These are phyloP conservation scores for Aphidius gifuensis DNA, from an alignment of 1,140 invertebrate genomes.

Conservation along the genomic window DNA sequence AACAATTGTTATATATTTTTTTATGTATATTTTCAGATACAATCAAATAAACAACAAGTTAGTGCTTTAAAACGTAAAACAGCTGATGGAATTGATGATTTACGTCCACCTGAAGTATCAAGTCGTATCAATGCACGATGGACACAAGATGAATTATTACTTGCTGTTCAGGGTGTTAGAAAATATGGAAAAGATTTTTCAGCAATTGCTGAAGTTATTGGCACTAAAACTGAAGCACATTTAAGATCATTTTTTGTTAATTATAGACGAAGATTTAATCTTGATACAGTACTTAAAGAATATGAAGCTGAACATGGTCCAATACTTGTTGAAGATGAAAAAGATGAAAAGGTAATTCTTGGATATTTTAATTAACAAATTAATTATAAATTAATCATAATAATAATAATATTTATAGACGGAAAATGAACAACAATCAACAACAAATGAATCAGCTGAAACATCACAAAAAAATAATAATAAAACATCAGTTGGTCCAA, in stretches of 20 bases:
- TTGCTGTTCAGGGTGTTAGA: slow-evolving; percentile 88
- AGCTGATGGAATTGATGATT: slow-evolving; percentile 70
- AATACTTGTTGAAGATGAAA: slow-evolving; percentile 57
- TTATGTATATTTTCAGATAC: slow-evolving; percentile 61
- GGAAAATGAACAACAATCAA: too few relatives aligned
- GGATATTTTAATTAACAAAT: too few relatives aligned
- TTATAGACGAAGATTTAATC: slow-evolving; percentile 84
- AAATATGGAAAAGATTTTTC: slow-evolving; percentile 96
- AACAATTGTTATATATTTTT: slow-evolving; percentile 10
- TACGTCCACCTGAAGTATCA: slow-evolving; percentile 65
- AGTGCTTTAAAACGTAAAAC: slow-evolving; percentile 79
- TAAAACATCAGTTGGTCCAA: too few relatives aligned
- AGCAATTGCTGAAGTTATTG: slow-evolving; percentile 91
- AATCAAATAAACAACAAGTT: slow-evolving; percentile 90
- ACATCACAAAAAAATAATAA: too few relatives aligned
- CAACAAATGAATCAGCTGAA: too few relatives aligned
- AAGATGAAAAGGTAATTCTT: slow-evolving; percentile 52
- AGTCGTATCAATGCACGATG: slow-evolving; percentile 82
- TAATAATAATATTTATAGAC: too few relatives aligned
- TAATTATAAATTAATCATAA: too few relatives aligned
- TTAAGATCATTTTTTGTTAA: slow-evolving; percentile 87
- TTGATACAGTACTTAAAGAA: slow-evolving; percentile 85
- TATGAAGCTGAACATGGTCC: slow-evolving; percentile 78
- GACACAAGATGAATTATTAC: slow-evolving; percentile 87
- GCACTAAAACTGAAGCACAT: slow-evolving; percentile 92